These are phyloP conservation scores for Phyllotreta striolata DNA, from an alignment of 2,888 invertebrate species.

Conservation along the genomic window DNA sequence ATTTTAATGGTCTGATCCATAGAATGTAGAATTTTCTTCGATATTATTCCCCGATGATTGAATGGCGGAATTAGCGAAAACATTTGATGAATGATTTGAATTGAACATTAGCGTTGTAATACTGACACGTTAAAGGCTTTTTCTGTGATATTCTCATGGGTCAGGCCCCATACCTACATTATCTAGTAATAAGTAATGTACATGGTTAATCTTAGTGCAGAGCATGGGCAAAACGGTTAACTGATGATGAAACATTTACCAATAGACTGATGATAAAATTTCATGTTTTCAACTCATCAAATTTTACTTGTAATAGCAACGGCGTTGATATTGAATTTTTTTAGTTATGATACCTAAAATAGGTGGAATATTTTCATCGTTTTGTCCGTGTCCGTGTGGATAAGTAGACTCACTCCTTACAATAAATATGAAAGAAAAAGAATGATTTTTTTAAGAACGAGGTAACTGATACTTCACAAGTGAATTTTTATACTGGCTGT, in stretches of 20 bases:
- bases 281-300: no score
- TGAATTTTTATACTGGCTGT: slow-evolving; percentile 18
- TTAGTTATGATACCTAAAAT: neutral
- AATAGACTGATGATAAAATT: no score
- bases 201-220: slow-evolving; percentile 40
- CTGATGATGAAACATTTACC: slow-evolving; percentile 18
- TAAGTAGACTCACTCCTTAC: slow-evolving; percentile 58
- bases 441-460: slow-evolving; percentile 1
- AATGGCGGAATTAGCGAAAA: slow-evolving; percentile 34
- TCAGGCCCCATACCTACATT: slow-evolving; percentile 56
- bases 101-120: slow-evolving; percentile 48
- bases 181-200: slow-evolving; percentile 40
- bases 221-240: slow-evolving; percentile 46
- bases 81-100: slow-evolving; percentile 47
- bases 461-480: slow-evolving; percentile 11
- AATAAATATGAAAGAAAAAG: slow-evolving; percentile 6
- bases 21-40: slow-evolving; percentile 56
- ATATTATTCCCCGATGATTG: slow-evolving; percentile 35
- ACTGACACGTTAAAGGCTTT: slow-evolving; percentile 54
- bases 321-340: no score
- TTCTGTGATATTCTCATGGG: slow-evolving; percentile 63
- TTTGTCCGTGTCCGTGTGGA: slow-evolving; percentile 53
- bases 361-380: slow-evolving; percentile 38
- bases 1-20: slow-evolving; percentile 60
- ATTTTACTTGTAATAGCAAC: no score